phyloP scores from a whole-genome alignment of 2,888 invertebrate genomes.

The Eristalinus aeneus region DNA sequence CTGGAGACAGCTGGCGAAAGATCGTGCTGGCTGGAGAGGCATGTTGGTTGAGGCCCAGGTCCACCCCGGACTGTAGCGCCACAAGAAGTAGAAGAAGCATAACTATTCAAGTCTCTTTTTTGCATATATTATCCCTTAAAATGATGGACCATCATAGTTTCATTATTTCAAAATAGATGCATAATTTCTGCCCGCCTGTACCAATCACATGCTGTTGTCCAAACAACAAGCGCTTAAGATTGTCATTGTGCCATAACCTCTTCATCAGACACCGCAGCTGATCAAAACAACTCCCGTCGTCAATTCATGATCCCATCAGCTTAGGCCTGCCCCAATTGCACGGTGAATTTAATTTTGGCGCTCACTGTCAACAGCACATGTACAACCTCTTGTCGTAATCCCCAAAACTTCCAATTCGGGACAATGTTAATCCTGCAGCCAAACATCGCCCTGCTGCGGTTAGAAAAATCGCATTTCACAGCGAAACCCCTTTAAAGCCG shows the following conservation, averaged over 20 bases:
- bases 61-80: too few relatives aligned
- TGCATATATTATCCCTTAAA: too few relatives aligned
- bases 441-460: constrained; percentile 56
- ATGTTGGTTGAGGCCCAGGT: too few relatives aligned
- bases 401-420: constrained; percentile 8
- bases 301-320: background rate
- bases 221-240: background rate
- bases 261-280: background rate
- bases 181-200: too few relatives aligned
- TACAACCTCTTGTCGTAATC: constrained; percentile 10
- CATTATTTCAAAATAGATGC: too few relatives aligned
- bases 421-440: constrained; percentile 11
- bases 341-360: constrained; percentile 45
- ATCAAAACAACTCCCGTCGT: background rate
- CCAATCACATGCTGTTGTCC: background rate
- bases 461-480: constrained; percentile 57
- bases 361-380: constrained; percentile 41
- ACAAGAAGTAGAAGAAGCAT: too few relatives aligned
- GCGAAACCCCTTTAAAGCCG: constrained; percentile 34
- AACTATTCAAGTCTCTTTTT: too few relatives aligned
- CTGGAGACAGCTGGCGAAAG: too few relatives aligned
- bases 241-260: background rate
- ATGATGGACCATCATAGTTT: too few relatives aligned
- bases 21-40: too few relatives aligned
- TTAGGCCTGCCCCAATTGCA: constrained; percentile 3